Conservation (phyloP, 2,888 invertebrate species). For the Agrilus cyanescens region DNA sequence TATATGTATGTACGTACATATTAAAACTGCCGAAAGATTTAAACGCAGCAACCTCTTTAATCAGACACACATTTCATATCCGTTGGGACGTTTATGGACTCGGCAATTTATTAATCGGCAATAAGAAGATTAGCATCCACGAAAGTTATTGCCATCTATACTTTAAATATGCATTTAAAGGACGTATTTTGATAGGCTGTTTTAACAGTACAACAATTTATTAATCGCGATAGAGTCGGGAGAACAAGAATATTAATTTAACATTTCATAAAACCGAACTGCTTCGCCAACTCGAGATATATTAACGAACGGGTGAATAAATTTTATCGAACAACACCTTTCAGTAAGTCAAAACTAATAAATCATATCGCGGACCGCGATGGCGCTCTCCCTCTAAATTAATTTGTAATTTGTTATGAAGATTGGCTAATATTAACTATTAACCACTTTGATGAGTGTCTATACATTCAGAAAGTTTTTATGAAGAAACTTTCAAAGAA, state of each 20-base stretch:
- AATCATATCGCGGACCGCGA: no score
- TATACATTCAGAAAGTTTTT: no score
- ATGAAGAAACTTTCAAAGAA: no score
- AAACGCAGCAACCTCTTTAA: neutral
- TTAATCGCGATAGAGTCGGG: constrained; percentile 18
- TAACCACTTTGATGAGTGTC: no score
- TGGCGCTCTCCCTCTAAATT: no score
- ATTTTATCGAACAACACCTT: no score
- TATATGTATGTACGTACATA: no score
- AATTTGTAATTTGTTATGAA: no score
- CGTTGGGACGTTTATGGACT: constrained; percentile 5
- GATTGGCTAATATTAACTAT: no score
- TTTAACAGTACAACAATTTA: constrained; percentile 16
- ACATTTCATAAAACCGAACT: constrained; percentile 17
- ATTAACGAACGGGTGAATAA: constrained; percentile 8
- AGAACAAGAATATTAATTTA: constrained; percentile 19
- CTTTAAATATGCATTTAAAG: constrained; percentile 7
- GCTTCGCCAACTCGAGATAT: constrained; percentile 16
- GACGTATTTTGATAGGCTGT: constrained; percentile 6
- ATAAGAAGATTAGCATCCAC: neutral
- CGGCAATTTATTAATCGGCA: constrained; percentile 2
- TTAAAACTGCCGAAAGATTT: no score
- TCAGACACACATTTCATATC: constrained; percentile 9
- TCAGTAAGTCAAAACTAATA: no score
- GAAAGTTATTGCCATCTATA: constrained; percentile 5